Evolutionary conservation across 2,888 invertebrate genomes (phyloP).

Genomic region (Laspeyria flexula): DNA sequence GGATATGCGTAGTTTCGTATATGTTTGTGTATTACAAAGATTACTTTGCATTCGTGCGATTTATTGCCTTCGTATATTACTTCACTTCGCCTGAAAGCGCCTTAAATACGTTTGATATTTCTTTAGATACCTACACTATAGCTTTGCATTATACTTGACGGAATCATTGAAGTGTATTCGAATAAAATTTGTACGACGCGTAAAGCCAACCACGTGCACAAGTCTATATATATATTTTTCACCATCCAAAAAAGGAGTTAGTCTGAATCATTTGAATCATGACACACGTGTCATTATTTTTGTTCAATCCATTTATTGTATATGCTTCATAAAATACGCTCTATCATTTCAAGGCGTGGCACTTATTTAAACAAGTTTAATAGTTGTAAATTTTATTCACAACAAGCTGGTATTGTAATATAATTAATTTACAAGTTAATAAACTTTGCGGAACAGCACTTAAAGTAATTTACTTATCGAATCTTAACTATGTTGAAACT

Average conservation of each 20-base stretch:
- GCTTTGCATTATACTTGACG: too few species aligned
- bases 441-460: background rate
- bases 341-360: too few species aligned
- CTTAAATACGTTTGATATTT: background rate
- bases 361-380: background rate
- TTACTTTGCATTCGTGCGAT: background rate
- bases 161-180: too few species aligned
- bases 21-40: background rate
- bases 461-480: constrained; percentile 1
- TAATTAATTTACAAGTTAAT: background rate
- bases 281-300: too few species aligned
- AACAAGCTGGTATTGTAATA: background rate
- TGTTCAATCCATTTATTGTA: too few species aligned
- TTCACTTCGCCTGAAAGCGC: background rate
- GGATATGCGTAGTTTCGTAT: background rate
- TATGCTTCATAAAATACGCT: too few species aligned
- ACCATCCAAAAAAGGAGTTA: too few species aligned
- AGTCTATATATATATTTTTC: too few species aligned
- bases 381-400: background rate
- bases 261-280: too few species aligned
- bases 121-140: background rate
- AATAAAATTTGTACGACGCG: too few species aligned
- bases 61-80: background rate
- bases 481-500: constrained; percentile 2
- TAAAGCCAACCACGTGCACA: too few species aligned